Evolutionary conservation across 2,113 vertebrate genomes (phyloP).

Genomic region (Aldabrachelys gigantea): DNA sequence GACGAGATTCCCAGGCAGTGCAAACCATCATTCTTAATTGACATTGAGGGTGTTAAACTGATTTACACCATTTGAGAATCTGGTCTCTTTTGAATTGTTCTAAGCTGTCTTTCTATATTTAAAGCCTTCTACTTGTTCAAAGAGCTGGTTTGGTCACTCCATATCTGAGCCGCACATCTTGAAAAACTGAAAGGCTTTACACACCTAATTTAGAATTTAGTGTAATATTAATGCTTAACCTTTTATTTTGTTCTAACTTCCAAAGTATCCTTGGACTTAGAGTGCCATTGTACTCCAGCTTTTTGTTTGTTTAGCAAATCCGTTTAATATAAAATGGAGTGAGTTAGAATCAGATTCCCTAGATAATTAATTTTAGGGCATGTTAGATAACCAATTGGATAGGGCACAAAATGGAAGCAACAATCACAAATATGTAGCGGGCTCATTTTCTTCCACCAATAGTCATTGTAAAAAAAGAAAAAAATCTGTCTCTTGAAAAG

Average conservation of each 20-base stretch:
- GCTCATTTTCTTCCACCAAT: neutral
- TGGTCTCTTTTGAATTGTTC: neutral
- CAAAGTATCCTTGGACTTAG: neutral
- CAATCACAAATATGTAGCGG: neutral
- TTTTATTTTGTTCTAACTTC: neutral
- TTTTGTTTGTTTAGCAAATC: neutral
- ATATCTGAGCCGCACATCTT: neutral
- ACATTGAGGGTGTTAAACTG: neutral
- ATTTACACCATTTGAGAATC: neutral
- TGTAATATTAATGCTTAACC: conserved; percentile 7
- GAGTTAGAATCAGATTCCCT: neutral
- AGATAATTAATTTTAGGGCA: neutral
- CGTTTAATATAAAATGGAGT: neutral
- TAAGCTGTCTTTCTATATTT: neutral
- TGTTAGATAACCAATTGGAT: neutral
- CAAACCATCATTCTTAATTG: neutral
- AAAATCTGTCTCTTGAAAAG: neutral
- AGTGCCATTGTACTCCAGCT: neutral
- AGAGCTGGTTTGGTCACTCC: conserved; percentile 15
- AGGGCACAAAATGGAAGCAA: neutral
- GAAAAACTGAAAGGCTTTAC: neutral
- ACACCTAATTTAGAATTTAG: conserved; percentile 37
- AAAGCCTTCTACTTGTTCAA: accelerated
- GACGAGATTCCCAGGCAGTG: neutral
- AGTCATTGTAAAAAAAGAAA: neutral